Evolutionary conservation across 2,888 invertebrate species (phyloP), one percentile per base, ranked within the genome.

Genomic region (Ophonus ardosiacus): DNA sequence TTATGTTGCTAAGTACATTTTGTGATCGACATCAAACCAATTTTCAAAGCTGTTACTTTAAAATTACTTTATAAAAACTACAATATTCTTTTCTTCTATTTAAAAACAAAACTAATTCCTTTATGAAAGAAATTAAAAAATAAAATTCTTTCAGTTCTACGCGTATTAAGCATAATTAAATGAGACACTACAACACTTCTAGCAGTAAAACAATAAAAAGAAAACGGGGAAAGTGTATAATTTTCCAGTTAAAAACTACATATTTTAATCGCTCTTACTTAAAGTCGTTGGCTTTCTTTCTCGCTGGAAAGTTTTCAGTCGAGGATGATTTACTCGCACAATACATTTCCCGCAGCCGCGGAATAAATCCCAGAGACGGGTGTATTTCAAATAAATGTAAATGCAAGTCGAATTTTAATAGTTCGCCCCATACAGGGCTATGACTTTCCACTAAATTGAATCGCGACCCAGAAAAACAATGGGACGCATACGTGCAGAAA

Each of bases 381-480:
- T 61, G 79, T 79, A 59, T 79, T 79, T 79, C 79, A 61, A 79
- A 79, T 79, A 79, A 79, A 79, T 79, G 79, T 79, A 79, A 79
- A 79, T 79, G 79, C 79, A 79, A 79, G 79, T 79, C 79, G 79
- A 59, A 79, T 79, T 79, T 79, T 79, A 79, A 79, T 79, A 79
- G 79, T 61, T 61, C 38, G 57, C 51, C 10, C 78, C 76, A 24
- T 17, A 15, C 24, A 61, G 59, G 43, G 38, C 79, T 79, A 79
- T 79, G 38, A 59, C 59, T 79, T 79, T 79, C 79, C 79, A 79
- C 79, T 79, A 57, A 79, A 79, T 79, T 79, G 59, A 79, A 79
- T 38, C 38, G 79, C 61, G 61, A 61, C 61, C 79, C 61, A 79
- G 79, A 79, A 79, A 79, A 79, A 79, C 79, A 79, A 59, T 61